Percentiles rank a stretch among this genome's conserved stretches.
These are phyloP conservation scores for honey bee (Apis mellifera) DNA, from an alignment of 1,140 invertebrate species.

Conservation along the genomic window DNA sequence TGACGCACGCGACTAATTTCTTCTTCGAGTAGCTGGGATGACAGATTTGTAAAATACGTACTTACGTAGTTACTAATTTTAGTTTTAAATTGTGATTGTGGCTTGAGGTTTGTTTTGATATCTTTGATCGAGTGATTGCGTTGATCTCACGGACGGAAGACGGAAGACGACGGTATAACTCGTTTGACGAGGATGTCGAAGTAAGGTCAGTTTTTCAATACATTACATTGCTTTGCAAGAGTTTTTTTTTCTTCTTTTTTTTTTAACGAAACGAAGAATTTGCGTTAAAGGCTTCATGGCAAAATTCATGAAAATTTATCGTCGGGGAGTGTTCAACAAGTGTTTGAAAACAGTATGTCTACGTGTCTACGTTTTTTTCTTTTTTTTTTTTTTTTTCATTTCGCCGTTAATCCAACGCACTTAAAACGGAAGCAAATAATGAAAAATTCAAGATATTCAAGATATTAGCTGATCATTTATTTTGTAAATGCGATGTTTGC, in stretches of 20 bases:
- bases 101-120: neutral
- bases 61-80: constrained; percentile 31
- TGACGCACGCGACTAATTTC: constrained; percentile 10
- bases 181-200: neutral
- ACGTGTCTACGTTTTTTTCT: neutral
- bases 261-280: neutral
- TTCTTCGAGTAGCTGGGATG: neutral
- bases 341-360: no score
- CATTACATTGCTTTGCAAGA: neutral
- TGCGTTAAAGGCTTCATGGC: no score
- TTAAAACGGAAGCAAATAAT: neutral
- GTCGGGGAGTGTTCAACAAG: no score
- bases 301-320: no score
- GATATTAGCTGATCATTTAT: neutral
- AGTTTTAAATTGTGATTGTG: neutral
- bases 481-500: neutral
- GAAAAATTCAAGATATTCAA: neutral
- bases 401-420: neutral
- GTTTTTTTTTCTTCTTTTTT: no score
- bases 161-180: neutral
- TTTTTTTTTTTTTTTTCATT: no score
- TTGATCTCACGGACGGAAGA: neutral
- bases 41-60: constrained; percentile 28
- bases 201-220: neutral
- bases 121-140: neutral